Conservation (phyloP, 2,113 vertebrate species). For the Pseudopipra pipra region DNA sequence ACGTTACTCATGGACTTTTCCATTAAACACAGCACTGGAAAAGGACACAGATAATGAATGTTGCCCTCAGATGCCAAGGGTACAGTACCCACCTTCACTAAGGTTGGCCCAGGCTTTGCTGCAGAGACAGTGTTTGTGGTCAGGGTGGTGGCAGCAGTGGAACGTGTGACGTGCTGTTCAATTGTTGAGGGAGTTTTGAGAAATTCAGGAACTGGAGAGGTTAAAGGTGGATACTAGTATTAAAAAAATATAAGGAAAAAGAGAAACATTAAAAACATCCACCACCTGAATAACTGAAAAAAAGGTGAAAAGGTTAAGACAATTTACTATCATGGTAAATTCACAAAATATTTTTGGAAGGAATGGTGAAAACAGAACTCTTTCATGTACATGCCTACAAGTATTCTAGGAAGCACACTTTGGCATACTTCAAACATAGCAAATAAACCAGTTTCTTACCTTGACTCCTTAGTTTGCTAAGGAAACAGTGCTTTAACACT, state of each 20-base stretch:
- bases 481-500: background rate
- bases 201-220: constrained; percentile 82
- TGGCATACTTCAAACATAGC: background rate
- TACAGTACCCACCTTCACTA: constrained; percentile 87
- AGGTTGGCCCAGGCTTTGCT: constrained; percentile 82
- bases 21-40: background rate
- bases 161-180: constrained; percentile 63
- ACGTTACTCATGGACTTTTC: background rate
- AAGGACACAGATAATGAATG: background rate
- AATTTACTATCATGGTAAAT: background rate
- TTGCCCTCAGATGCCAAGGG: background rate
- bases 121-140: constrained; percentile 68
- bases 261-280: constrained; percentile 56
- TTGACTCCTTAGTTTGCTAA: background rate
- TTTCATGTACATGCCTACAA: background rate
- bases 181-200: constrained; percentile 78
- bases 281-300: background rate
- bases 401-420: background rate
- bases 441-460: background rate
- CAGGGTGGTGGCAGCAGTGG: constrained; percentile 58
- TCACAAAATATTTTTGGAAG: background rate
- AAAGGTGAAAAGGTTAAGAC: background rate
- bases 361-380: background rate
- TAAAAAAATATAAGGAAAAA: constrained; percentile 63
- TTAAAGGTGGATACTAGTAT: constrained; percentile 78